Evolutionary conservation across 2,113 vertebrate genomes (phyloP), one percentile per base, ranked within the genome.

Genomic region (Pelecanoides urinatrix): DNA sequence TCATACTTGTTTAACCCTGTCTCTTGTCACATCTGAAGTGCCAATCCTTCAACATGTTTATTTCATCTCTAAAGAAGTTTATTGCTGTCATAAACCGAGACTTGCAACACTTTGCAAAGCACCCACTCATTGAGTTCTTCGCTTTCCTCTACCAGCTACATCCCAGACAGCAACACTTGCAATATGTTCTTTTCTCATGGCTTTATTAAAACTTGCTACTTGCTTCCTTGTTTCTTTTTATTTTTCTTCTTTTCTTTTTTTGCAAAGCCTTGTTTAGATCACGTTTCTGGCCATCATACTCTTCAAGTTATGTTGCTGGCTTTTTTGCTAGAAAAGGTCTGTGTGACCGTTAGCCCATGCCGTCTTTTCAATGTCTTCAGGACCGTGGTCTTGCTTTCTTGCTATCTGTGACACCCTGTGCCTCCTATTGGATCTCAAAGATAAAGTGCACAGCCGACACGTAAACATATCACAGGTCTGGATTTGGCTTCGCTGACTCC

Each of bases 41-140:
- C 85, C 93, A 95, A 82, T 95, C 87, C 70, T 94, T 82, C 93
- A 90, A 18, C 2, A 0, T 90, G 94, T 92, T 96, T 96, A 90
- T 94, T 87, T 96, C 90, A 13, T 91, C 84, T 90, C 92, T 40
- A 38, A 67, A 82, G 89, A 83, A 95, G 80, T 96, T 96, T 92
- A 65, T 67, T 90, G 92, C 96, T 95, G 93, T 96, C 90, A 91
- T 65, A 96, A 96, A 80, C 77, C 23, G 65, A 91, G 73, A 72
- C 66, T 87, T 87, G 91, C 74, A 91, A 91, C 96, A 90, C 93
- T 96, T 85, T 91, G 81, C 92, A 85, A 50, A 81, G 96, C 96
- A 95, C 96, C 96, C 96, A 96, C 96, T 97, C 96, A 49, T 5
- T 65, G 77, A 90, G 90, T 65, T 89, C 80, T 55, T 87, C 3